Conservation (phyloP, 2,797 vertebrate species). For the Fistularia commersonii region DNA sequence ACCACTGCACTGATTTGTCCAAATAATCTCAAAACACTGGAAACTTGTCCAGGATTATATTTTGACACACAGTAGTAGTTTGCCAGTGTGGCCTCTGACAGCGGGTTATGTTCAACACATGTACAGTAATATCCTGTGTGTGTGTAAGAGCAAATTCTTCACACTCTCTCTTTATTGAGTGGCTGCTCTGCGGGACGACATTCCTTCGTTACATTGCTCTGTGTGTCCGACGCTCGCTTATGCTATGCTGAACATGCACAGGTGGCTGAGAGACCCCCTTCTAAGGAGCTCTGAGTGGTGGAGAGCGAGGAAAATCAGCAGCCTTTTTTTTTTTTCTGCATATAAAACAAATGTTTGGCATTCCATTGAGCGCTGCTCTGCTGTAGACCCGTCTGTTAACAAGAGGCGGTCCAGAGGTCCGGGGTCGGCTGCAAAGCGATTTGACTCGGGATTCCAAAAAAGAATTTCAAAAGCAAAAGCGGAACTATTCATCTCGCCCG, state of each 20-base stretch:
- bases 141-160: slow-evolving; percentile 62
- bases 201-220: slow-evolving; percentile 57
- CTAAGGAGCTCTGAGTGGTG: slow-evolving; percentile 39
- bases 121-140: slow-evolving; percentile 68
- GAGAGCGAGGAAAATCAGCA: slow-evolving; percentile 56
- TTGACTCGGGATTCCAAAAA: slow-evolving; percentile 48
- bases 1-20: slow-evolving; percentile 28
- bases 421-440: slow-evolving; percentile 55
- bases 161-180: slow-evolving; percentile 66
- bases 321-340: slow-evolving; percentile 45
- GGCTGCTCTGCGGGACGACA: slow-evolving; percentile 60
- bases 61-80: slow-evolving; percentile 38
- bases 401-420: slow-evolving; percentile 42
- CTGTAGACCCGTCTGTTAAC: slow-evolving; percentile 68
- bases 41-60: slow-evolving; percentile 54
- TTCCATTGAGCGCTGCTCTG: slow-evolving; percentile 63
- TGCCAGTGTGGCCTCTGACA: slow-evolving; percentile 29
- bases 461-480: slow-evolving; percentile 40
- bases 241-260: slow-evolving; percentile 73
- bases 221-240: slow-evolving; percentile 40
- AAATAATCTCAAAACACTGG: slow-evolving; percentile 48
- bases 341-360: slow-evolving; percentile 74
- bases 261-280: slow-evolving; percentile 63
- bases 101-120: slow-evolving; percentile 62
- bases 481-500: slow-evolving; percentile 40